Evolutionary conservation across 2,888 invertebrate species (phyloP), one percentile per base, ranked within the genome.

Genomic region (Quadroppia sp.): DNA sequence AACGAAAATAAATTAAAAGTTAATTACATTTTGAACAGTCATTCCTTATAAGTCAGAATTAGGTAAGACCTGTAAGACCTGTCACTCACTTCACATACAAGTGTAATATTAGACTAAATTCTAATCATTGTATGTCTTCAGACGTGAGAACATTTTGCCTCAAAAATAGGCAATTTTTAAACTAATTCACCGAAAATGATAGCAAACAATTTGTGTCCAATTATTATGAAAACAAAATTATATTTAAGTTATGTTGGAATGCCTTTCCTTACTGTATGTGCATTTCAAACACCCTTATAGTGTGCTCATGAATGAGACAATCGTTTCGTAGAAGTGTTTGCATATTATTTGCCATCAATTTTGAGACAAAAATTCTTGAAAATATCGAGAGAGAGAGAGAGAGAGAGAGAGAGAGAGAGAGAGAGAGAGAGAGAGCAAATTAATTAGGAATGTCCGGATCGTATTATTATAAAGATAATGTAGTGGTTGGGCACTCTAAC

Each of bases 361-460:
- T 56, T 15, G 56, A 7, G 23, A 56, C 11, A 56, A 56, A 17
- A 56, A 23, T 56, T 42, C 23, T 32, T 15, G 32, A 67, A 50
- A 48, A 45, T 48, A 61, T n/a, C 84, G 84, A 48, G 88, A 88
- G 79, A 85, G 86, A 61, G 84, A 88, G 4, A 88, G 88, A 79
- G 71, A 3, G 30, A 61, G n/a, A 61, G 61, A 61, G 61, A 32
- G 56, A 56, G 56, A 56, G 61, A 61, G 17, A 36, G 61, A 23
- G 61, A 61, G 61, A 3, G 6, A 4, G 30, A 6, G 32, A 23
- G 15, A 67, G 28, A 40, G 20, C 25, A 61, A 30, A 61, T 61
- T 61, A 61, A 61, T 61, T 61, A 61, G 61, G 61, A 61, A 61
- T 30, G 61, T 61, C 61, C 61, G 61, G 61, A 30, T 30, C 30